Evolutionary conservation across 2,888 invertebrate genomes (phyloP), one percentile per base, ranked within the genome.

Genomic region (Diarsia dahlii): DNA sequence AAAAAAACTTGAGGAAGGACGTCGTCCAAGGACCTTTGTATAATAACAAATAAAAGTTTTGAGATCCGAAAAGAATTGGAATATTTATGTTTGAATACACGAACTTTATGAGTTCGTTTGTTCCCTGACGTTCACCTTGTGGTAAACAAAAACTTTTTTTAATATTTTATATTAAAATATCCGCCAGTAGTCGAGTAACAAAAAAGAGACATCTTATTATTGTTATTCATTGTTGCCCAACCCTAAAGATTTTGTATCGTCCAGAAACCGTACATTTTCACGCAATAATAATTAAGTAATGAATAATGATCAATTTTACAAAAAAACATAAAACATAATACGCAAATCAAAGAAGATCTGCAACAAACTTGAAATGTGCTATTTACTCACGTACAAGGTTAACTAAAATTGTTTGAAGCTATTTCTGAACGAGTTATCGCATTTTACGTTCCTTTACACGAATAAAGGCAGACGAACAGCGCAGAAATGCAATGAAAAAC

Each of bases 401-500:
- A 1, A 54, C 12, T n/a, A 54, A 52, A 52, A 10, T 12, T n/a
- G 3, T n/a, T n/a, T 54, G 56, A 23, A n/a, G 13, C n/a, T 23
- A 58, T 34, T 52, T 66, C 50, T 62, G 69, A 60, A 60, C 48
- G 46, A 46, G 23, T 1, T 13, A 8, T 45, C 3, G 0, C 18
- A n/a, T 18, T n/a, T 20, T n/a, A 23, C 71, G 62, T 78, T 76
- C 54, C 76, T 15, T 63, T 78, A 39, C 48, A 68, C 0, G 0
- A 0, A 0, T 9, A 8, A 4, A 0, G 15, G 12, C n/a, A 18
- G 18, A 10, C 12, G 15, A n/a, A 5, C 34, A 15, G 28, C 20
- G 3, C 10, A n/a, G 18, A 67, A 46, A 28, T 58, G 12, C 18
- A 18, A 18, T 18, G 9, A 1, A 54, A 46, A 67, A 12, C 8